Evolutionary conservation across 2,113 vertebrate genomes (phyloP).

Genomic region (Caranx melampygus): DNA sequence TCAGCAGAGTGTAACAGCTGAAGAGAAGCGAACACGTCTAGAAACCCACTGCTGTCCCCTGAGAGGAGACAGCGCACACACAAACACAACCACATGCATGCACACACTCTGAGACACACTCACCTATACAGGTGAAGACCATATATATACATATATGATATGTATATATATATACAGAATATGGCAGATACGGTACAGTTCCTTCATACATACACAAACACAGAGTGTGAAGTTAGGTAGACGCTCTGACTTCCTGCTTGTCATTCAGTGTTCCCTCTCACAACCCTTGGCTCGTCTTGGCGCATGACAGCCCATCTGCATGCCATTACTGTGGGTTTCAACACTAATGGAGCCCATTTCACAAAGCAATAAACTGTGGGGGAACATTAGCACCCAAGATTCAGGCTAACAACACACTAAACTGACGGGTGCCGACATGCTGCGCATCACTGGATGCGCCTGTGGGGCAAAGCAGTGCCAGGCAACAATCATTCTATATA

Average conservation of each 20-base stretch:
- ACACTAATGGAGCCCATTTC: slow-evolving; percentile 72
- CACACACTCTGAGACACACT: slow-evolving; percentile 3
- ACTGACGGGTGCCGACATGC: slow-evolving; percentile 57
- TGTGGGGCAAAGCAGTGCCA: slow-evolving; percentile 11
- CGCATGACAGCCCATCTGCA: slow-evolving; percentile 56
- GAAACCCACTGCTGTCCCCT: slow-evolving; percentile 26
- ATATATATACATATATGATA: too few relatives aligned
- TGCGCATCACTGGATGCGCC: slow-evolving; percentile 47
- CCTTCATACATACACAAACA: not conserved
- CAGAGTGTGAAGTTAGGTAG: not conserved
- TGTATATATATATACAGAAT: too few relatives aligned
- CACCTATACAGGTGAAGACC: not conserved
- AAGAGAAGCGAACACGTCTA: slow-evolving; percentile 37
- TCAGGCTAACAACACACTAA: slow-evolving; percentile 60
- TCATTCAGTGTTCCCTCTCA: slow-evolving; percentile 56
- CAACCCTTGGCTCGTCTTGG: slow-evolving; percentile 39
- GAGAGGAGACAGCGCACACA: slow-evolving; percentile 14
- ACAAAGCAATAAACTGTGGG: slow-evolving; percentile 64
- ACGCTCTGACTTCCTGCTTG: slow-evolving; percentile 28
- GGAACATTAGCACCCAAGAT: slow-evolving; percentile 69
- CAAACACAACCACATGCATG: slow-evolving; percentile 17
- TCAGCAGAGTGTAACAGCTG: slow-evolving; percentile 52
- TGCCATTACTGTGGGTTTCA: slow-evolving; percentile 56
- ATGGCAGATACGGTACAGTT: not conserved
- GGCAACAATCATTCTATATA: slow-evolving; percentile 43